phyloP scores from a whole-genome alignment of 2,113 vertebrate species.

The Raja brachyura region DNA sequence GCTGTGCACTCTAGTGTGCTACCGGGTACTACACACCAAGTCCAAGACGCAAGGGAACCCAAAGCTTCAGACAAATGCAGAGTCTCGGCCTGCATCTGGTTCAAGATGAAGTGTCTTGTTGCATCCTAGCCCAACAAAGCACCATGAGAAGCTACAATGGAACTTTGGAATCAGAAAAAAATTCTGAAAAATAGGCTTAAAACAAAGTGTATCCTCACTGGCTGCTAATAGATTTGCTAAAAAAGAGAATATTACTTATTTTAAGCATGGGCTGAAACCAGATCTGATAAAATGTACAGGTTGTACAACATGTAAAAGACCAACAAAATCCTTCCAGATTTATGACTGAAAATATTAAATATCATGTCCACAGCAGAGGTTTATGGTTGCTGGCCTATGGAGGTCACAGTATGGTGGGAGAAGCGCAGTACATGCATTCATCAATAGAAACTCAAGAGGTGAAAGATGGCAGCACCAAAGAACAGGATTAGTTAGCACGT shows the following conservation, averaged over 20 bases:
- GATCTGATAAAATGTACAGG: background rate
- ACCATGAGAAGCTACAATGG: no score
- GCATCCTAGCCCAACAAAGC: no score
- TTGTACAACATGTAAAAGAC: background rate
- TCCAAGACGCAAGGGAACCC: no score
- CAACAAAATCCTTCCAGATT: background rate
- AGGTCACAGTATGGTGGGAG: background rate
- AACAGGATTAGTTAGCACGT: background rate
- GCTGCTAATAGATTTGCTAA: background rate
- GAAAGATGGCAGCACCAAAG: background rate
- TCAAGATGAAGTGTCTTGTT: no score
- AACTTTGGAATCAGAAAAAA: no score
- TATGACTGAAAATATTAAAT: background rate
- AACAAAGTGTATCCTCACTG: background rate
- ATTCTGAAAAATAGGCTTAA: no score
- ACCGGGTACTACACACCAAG: no score
- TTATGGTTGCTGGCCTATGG: background rate
- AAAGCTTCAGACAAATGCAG: no score
- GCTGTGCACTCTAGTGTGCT: no score
- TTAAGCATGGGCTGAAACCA: no score
- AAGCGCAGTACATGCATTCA: background rate
- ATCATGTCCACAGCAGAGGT: background rate
- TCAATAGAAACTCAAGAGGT: background rate
- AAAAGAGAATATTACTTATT: background rate
- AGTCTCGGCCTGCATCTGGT: no score